A percentile compares a stretch with the other conserved stretches of the same genome.
Conservation (phyloP, 64 coral and sea anemone species). For the Dendrophyllia cribrosa region DNA sequence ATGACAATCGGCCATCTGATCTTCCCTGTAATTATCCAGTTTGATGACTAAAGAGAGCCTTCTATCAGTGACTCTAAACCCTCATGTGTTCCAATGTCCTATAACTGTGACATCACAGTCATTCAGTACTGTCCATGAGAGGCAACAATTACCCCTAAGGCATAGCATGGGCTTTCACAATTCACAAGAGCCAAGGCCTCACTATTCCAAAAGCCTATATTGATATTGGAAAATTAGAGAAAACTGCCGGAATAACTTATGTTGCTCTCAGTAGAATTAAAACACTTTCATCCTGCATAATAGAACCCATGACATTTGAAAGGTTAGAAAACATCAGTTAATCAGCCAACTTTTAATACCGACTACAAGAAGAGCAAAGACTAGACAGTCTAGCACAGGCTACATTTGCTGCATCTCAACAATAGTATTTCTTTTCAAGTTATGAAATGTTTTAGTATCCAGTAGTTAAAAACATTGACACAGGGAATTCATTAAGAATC, state of each 20-base stretch:
- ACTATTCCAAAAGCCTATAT: too few relatives aligned
- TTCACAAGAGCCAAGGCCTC: too few relatives aligned
- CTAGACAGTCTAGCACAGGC: slow-evolving; percentile 9
- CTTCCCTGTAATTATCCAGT: too few relatives aligned
- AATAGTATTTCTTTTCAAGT: not conserved
- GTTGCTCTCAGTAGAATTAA: slow-evolving; percentile 29
- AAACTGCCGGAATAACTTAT: slow-evolving; percentile 6
- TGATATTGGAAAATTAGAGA: slow-evolving; percentile 8
- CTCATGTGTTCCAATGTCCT: too few relatives aligned
- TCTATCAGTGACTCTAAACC: too few relatives aligned
- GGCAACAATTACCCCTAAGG: too few relatives aligned
- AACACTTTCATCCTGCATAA: slow-evolving; percentile 13
- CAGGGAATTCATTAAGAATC: too few relatives aligned
- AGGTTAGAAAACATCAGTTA: slow-evolving; percentile 3
- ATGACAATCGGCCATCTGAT: too few relatives aligned
- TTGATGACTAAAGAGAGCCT: too few relatives aligned
- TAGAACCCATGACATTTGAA: slow-evolving; percentile 43
- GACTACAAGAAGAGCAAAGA: not conserved
- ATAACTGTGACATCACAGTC: too few relatives aligned
- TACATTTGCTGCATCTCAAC: not conserved
- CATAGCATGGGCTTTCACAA: too few relatives aligned
- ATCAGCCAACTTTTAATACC: slow-evolving; percentile 41
- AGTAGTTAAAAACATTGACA: not conserved
- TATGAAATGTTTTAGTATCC: not conserved
- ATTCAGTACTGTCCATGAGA: too few relatives aligned